phyloP scores from a whole-genome alignment of 2,113 vertebrate genomes.

The Mugil cephalus region DNA sequence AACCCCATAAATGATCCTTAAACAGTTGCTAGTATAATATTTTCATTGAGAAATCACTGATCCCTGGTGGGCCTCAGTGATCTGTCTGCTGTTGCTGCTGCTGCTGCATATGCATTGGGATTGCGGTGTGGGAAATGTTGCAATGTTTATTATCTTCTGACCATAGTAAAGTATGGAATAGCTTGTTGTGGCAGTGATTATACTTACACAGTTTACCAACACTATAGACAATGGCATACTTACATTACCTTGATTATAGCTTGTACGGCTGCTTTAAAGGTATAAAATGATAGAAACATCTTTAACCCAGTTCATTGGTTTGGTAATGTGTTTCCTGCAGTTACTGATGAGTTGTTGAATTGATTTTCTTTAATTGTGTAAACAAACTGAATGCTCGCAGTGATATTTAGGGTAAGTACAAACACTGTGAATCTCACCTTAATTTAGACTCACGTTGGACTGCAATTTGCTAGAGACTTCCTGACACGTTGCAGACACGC shows the following conservation, averaged over 20 bases:
- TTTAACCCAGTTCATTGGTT: neutral
- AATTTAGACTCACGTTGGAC: neutral
- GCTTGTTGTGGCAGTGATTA: neutral
- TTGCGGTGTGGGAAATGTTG: constrained; percentile 25
- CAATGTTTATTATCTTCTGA: neutral
- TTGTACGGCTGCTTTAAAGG: constrained; percentile 13
- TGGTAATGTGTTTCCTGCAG: neutral
- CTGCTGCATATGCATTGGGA: neutral
- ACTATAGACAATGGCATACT: neutral
- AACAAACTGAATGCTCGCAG: neutral
- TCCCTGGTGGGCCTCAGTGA: constrained; percentile 7
- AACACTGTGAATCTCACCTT: neutral
- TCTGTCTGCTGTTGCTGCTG: constrained; percentile 9
- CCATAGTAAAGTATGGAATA: neutral
- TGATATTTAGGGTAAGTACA: neutral
- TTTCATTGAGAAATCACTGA: neutral
- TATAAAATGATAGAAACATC: neutral
- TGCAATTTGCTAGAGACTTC: neutral
- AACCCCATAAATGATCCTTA: neutral
- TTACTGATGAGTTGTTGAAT: constrained; percentile 6
- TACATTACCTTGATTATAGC: neutral
- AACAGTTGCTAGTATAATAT: neutral
- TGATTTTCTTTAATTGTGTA: constrained; percentile 8
- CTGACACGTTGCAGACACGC: neutral
- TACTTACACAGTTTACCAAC: neutral